Percentiles rank a stretch among this genome's conserved stretches.
These are phyloP conservation scores for Ashinkailepas kermadecensis DNA, from an alignment of 2,888 invertebrate genomes.

Conservation along the genomic window DNA sequence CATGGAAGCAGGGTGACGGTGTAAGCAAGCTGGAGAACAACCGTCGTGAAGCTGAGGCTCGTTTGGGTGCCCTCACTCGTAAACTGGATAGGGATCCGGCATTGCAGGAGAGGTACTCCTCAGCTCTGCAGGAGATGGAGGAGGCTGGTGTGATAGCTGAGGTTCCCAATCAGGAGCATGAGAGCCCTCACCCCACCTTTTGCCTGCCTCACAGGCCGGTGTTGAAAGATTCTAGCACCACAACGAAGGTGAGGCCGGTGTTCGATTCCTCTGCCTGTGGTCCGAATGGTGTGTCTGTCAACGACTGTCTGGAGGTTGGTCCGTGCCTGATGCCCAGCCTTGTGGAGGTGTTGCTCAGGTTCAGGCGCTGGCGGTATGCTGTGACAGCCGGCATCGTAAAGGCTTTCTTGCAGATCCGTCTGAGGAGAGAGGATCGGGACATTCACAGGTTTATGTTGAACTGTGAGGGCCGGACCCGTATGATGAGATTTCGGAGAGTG, in stretches of 20 bases:
- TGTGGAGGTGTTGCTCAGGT: neutral
- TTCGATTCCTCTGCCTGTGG: neutral
- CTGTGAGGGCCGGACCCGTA: neutral
- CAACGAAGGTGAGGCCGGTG: neutral
- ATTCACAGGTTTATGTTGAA: neutral
- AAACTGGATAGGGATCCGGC: neutral
- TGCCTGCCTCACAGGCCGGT: neutral
- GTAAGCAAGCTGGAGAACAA: neutral
- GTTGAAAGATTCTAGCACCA: neutral
- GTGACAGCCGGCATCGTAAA: neutral
- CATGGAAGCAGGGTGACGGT: neutral
- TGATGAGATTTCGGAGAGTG: neutral
- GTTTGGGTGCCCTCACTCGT: neutral
- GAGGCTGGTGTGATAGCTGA: neutral
- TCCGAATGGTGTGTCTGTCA: neutral
- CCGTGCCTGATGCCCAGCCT: neutral
- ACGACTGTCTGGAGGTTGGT: neutral
- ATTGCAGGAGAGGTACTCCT: neutral
- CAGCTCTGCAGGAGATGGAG: neutral
- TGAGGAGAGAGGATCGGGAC: neutral
- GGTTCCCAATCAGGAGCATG: neutral
- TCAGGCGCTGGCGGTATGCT: neutral
- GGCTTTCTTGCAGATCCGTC: neutral
- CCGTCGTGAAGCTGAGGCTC: neutral
- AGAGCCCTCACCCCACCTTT: neutral